phyloP scores from a whole-genome alignment of 2,797 vertebrate species.

The Gobio occitaniae region DNA sequence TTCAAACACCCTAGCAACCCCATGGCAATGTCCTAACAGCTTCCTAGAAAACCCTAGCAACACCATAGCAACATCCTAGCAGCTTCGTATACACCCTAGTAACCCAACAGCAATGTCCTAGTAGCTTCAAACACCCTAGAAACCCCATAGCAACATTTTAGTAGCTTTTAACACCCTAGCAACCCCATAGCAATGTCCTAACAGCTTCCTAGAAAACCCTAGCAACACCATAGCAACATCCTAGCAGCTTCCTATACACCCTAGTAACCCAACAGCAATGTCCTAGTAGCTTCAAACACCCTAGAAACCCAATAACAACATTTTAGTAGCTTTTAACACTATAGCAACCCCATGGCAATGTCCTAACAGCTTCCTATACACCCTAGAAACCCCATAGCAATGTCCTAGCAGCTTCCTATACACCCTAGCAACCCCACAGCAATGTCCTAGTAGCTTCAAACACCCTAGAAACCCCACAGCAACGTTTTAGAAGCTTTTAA shows the following conservation, averaged over 20 bases:
- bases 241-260: too few relatives aligned
- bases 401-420: too few relatives aligned
- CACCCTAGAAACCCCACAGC: neutral
- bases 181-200: neutral
- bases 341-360: too few relatives aligned
- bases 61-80: neutral
- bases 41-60: neutral
- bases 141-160: neutral
- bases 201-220: neutral
- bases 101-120: too few relatives aligned
- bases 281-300: neutral
- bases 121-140: too few relatives aligned
- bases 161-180: neutral
- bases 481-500: rapidly evolving
- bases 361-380: too few relatives aligned
- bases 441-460: rapidly evolving
- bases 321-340: too few relatives aligned
- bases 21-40: rapidly evolving
- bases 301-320: neutral
- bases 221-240: neutral
- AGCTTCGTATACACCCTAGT: neutral
- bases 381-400: too few relatives aligned
- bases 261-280: too few relatives aligned
- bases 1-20: neutral
- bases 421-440: too few relatives aligned